Evolutionary conservation across 2,888 invertebrate species (phyloP), one percentile per base, ranked within the genome.

Genomic region (Drosophila paramelanica): DNA sequence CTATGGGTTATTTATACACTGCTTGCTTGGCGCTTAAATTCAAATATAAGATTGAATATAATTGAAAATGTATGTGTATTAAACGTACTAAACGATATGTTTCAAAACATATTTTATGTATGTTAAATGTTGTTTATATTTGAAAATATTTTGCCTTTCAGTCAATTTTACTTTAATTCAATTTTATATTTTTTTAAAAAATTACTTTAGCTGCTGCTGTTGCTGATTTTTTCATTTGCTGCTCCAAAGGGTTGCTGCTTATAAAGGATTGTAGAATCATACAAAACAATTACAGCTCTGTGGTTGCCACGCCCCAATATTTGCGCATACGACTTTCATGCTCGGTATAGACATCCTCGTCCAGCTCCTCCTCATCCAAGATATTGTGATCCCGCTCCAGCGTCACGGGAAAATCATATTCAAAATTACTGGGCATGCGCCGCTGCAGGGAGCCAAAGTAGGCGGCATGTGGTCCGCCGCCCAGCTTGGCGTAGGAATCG

Each of bases 241-340:
- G 23, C 4, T 23, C 23, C 23, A 23, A 17, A 17, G 17, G 17
- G 17, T 17, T 17, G 17, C 17, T 17, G 17, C 27, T 27, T 10
- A 31, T 31, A 31, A 31, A 31, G 10, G 10, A 31, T 27, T 27
- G 3, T 31, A 8, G 31, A 8, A 31, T 27, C 8, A 8, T 31
- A 38, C 94, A 23, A 23, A 23, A 4, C 23, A 23, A 23, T 4
- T 93, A 97, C 77, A 97, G 92, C 92, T 97, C 97, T 0, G 97
- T 97, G 1, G 97, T 97, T 13, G 97, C 96, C 47, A 97, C 96
- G 53, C 97, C 97, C 97, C 97, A 97, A 92, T 97, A 97, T 86
- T 97, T 97, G 81, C 97, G 96, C 96, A 97, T 97, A 58, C 97
- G 94, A 57, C 95, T 95, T 89, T 97, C 97, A 71, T 96, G 94